Base-by-base conservation (phyloP, 1,140 invertebrate genomes). In the Myzus persicae region DNA sequence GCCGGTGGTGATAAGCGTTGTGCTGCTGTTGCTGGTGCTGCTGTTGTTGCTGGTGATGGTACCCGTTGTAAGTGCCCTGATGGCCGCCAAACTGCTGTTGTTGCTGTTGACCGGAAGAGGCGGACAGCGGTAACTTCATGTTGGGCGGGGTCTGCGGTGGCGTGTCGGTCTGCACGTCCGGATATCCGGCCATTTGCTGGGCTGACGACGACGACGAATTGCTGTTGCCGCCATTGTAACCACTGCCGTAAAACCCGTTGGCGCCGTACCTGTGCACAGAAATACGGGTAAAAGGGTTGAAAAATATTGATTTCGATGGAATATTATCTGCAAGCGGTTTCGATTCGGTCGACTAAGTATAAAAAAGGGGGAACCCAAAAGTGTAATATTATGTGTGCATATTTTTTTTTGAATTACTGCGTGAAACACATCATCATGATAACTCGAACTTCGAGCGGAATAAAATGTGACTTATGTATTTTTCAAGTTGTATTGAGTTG, bases 71-170 rank as follows among this genome's bases (percentile, higher is more conserved):
- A 67, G 24, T 40, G 11, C 54, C 89, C 51, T 90, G 89, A 94
- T n/a, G 94, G 94, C 26, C 94, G 93, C 6, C 95, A 94, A 96
- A 96, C 95, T 96, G 96, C 94, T 96, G 96, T 94, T 95, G 95
- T 91, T 95, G 93, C 95, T 92, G 90, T n/a, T 84, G 81, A 85
- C 91, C 91, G 91, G 91, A 93, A 85, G 88, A 88, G 87, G 93
- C 93, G 89, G 97, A 97, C 95, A 96, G 97, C 94, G 97, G 97
- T 95, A 98, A 96, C 95, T 98, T 98, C 97, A 98, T 97, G 95
- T 98, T 98, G 95, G 98, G 98, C 93, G 98, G 98, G 94, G 98
- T 98, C 96, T 98, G 98, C 46, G 98, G 98, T 94, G 98, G 98
- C 94, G 98, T 98, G 95, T 98, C 98, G 94, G 98, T 98, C 96